phyloP scores from a whole-genome alignment of 2,113 vertebrate genomes.

The Collichthys lucidus region DNA sequence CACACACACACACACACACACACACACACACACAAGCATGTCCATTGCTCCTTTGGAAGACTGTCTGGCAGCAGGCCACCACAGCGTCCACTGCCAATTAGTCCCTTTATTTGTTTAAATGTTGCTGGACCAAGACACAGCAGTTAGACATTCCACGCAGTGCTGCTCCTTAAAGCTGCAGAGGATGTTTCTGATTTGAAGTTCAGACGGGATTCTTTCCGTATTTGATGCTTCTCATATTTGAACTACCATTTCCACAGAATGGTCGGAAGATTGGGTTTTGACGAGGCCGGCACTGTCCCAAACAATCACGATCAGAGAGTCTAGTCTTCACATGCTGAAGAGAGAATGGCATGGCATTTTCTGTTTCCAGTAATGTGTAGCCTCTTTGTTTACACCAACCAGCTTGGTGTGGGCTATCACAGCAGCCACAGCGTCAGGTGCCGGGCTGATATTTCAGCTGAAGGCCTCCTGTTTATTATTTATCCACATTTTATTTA shows the following conservation, averaged over 20 bases:
- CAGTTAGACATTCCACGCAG: slow-evolving; percentile 39
- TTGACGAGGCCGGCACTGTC: not conserved
- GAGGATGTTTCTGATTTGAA: slow-evolving; percentile 36
- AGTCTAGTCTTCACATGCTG: slow-evolving; percentile 14
- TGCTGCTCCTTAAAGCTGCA: slow-evolving; percentile 40
- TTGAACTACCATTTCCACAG: slow-evolving; percentile 4
- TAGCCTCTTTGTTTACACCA: slow-evolving; percentile 45
- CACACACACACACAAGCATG: not conserved
- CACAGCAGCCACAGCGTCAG: not conserved
- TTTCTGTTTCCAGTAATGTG: slow-evolving; percentile 33
- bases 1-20: not conserved
- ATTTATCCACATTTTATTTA: slow-evolving; percentile 56
- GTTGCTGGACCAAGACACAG: slow-evolving; percentile 57
- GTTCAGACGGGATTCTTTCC: slow-evolving; percentile 12
- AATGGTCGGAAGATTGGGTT: slow-evolving; percentile 6
- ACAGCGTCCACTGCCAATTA: slow-evolving; percentile 73
- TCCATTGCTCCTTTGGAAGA: slow-evolving; percentile 60
- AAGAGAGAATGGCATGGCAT: slow-evolving; percentile 31
- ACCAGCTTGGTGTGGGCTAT: not conserved
- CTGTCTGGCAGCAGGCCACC: slow-evolving; percentile 69
- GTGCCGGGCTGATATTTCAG: slow-evolving; percentile 35
- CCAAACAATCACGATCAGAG: slow-evolving; percentile 17
- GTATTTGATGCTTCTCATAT: slow-evolving; percentile 4
- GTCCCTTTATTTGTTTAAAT: slow-evolving; percentile 75
- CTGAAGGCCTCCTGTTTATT: slow-evolving; percentile 39